phyloP scores from a whole-genome alignment of 2,113 vertebrate species.

The Sarotherodon lohbergeri region DNA sequence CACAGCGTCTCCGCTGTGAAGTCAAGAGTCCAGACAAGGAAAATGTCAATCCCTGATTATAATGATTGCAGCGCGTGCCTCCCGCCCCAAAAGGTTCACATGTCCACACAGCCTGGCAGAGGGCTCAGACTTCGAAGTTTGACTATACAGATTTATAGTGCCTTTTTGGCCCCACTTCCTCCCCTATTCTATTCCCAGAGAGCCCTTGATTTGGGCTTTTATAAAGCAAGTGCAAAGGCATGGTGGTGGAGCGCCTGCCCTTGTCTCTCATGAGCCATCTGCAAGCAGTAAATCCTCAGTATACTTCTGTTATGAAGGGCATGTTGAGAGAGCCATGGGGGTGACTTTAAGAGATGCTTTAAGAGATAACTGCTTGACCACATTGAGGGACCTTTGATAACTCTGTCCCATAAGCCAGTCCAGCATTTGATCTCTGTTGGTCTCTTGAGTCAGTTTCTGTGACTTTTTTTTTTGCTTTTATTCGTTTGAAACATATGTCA shows the following conservation, averaged over 20 bases:
- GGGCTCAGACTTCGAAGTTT: conserved; percentile 45
- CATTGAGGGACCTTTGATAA: conserved; percentile 49
- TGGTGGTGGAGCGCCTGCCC: conserved; percentile 16
- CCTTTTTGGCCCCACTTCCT: conserved; percentile 46
- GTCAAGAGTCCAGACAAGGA: background rate
- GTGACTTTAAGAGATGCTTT: conserved; percentile 63
- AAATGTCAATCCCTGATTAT: background rate
- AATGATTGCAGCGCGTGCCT: conserved; percentile 29
- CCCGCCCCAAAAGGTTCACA: background rate
- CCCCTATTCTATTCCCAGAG: conserved; percentile 47
- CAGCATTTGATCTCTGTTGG: conserved; percentile 21
- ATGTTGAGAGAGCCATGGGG: conserved; percentile 55
- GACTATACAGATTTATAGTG: conserved; percentile 43
- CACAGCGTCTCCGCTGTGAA: background rate
- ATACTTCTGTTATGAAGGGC: conserved; percentile 56
- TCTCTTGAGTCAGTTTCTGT: conserved; percentile 1
- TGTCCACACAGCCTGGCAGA: conserved; percentile 35
- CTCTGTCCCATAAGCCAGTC: conserved; percentile 21
- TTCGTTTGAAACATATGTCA: conserved; percentile 18
- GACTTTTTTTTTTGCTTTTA: conserved; percentile 1
- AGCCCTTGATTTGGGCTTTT: conserved; percentile 52
- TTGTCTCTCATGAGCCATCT: conserved; percentile 57
- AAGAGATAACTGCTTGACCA: conserved; percentile 68
- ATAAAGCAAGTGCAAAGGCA: conserved; percentile 47
- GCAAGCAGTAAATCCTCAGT: conserved; percentile 64